Conservation (phyloP, 2,113 vertebrate species). For the Semnornis frantzii region DNA sequence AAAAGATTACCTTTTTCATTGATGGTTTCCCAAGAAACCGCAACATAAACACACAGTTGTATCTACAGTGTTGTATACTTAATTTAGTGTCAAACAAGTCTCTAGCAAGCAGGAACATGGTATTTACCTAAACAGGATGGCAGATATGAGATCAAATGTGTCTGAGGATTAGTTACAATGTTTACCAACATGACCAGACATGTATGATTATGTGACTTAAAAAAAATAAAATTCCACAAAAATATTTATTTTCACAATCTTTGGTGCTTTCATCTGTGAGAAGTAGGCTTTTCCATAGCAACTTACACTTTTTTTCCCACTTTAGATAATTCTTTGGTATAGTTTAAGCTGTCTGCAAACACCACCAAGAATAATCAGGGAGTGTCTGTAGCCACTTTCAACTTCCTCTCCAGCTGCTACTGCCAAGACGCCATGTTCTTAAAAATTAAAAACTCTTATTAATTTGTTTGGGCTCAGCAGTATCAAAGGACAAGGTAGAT, state of each 20-base stretch:
- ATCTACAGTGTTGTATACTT: background rate
- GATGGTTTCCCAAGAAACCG: background rate
- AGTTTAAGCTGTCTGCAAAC: background rate
- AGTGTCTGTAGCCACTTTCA: background rate
- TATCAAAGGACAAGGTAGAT: background rate
- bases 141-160: background rate
- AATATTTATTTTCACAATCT: background rate
- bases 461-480: background rate
- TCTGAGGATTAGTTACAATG: background rate
- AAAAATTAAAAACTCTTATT: background rate
- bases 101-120: background rate
- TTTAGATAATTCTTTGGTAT: background rate
- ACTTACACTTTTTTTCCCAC: background rate
- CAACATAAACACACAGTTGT: background rate
- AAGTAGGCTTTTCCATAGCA: conserved; percentile 1
- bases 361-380: rapidly evolving
- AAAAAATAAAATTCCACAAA: background rate
- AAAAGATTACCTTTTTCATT: background rate
- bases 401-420: background rate
- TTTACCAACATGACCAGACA: background rate
- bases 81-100: background rate
- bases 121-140: background rate
- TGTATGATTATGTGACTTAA: background rate
- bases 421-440: background rate
- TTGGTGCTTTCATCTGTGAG: background rate